A percentile compares a stretch with the other conserved stretches of the same genome.
Evolutionary conservation across 2,797 vertebrate genomes (phyloP).

Genomic region (Coluber constrictor): DNA sequence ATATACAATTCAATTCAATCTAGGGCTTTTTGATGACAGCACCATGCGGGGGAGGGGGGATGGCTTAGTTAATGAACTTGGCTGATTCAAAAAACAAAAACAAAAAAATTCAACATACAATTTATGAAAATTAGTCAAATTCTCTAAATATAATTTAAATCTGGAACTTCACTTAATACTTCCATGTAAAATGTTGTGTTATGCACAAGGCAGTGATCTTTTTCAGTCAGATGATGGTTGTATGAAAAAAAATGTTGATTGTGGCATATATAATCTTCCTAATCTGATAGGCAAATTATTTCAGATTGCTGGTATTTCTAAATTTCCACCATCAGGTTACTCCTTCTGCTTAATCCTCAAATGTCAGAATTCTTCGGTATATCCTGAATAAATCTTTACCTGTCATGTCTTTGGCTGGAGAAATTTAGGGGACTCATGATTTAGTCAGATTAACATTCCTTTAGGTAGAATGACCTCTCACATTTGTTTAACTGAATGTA

Average conservation of each 20-base stretch:
- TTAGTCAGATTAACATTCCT: conserved; percentile 1
- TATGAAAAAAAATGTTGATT: background rate
- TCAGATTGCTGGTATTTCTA: background rate
- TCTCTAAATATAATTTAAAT: background rate
- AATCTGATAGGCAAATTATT: background rate
- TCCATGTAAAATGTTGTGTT: background rate
- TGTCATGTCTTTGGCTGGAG: conserved; percentile 24
- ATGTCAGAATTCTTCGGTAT: background rate
- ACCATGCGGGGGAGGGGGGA: background rate
- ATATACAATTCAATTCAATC: background rate
- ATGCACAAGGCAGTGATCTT: background rate
- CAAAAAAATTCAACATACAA: background rate
- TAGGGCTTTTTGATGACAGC: background rate
- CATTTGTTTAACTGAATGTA: background rate
- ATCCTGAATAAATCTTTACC: conserved; percentile 12
- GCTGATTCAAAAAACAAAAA: background rate
- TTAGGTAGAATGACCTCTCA: conserved; percentile 17
- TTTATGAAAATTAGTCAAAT: background rate
- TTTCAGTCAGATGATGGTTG: background rate
- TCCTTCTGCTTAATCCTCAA: conserved; percentile 5
- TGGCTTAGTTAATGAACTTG: background rate
- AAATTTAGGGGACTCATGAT: conserved; percentile 20
- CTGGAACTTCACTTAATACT: background rate
- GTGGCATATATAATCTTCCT: background rate
- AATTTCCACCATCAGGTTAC: background rate